A percentile compares a stretch with the other conserved stretches of the same genome.
phyloP scores from a whole-genome alignment of 30 jellyfish, hydroid and myxozoan species.

The Aurelia coerulea region DNA sequence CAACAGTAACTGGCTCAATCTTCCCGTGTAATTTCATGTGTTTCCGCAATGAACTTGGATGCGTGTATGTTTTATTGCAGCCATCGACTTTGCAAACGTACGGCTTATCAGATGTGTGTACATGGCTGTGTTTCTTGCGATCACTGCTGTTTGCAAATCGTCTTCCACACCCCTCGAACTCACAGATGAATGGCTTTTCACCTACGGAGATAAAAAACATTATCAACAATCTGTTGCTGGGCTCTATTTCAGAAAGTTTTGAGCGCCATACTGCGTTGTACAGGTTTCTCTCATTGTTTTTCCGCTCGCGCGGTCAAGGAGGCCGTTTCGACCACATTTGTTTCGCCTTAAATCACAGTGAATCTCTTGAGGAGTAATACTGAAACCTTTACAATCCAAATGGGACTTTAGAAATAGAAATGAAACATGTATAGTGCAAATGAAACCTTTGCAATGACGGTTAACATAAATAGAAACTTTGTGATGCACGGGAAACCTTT shows the following conservation, averaged over 20 bases:
- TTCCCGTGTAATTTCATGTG: conserved; percentile 89
- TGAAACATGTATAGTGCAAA: too few species aligned
- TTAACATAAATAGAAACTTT: too few species aligned
- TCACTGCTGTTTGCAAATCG: conserved; percentile 88
- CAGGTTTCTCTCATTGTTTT: not conserved
- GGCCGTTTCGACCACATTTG: too few species aligned
- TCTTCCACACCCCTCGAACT: conserved; percentile 88
- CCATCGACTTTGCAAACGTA: conserved; percentile 88
- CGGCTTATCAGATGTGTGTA: conserved; percentile 88
- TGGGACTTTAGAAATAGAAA: too few species aligned
- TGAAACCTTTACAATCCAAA: too few species aligned
- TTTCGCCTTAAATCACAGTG: too few species aligned
- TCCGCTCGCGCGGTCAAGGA: too few species aligned
- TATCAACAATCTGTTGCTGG: not conserved
- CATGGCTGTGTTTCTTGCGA: conserved; percentile 87
- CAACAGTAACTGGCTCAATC: conserved; percentile 32
- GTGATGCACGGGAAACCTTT: too few species aligned
- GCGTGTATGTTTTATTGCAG: conserved; percentile 87
- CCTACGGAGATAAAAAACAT: conserved; percentile 33
- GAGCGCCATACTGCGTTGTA: not conserved
- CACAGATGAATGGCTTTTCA: conserved; percentile 86
- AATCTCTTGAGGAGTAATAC: too few species aligned
- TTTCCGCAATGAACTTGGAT: conserved; percentile 80
- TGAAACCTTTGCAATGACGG: too few species aligned
- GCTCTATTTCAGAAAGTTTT: not conserved